These are phyloP conservation scores for Tinamus major DNA, from an alignment of 2,797 vertebrate species.

Conservation along the genomic window DNA sequence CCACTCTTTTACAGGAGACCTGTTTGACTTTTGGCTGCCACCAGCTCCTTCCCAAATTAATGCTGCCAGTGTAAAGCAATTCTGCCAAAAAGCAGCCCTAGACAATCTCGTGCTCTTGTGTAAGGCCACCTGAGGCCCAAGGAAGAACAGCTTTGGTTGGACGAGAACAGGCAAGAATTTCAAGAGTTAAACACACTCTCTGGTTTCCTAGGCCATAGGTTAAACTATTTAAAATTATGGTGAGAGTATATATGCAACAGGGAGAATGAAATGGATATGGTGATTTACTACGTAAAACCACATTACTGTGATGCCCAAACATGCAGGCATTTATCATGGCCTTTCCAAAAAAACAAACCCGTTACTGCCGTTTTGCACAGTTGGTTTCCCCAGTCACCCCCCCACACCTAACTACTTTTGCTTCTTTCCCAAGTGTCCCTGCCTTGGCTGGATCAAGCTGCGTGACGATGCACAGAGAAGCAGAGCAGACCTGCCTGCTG, in stretches of 20 bases:
- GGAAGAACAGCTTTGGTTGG: neutral
- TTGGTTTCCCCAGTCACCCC: neutral
- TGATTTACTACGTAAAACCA: neutral
- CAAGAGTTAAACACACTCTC: neutral
- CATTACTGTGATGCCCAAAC: neutral
- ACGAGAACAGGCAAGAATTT: neutral
- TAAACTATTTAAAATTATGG: neutral
- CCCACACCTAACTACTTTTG: neutral
- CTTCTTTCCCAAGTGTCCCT: neutral
- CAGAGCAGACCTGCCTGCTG: neutral
- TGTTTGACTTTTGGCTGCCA: neutral
- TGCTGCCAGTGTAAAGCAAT: neutral
- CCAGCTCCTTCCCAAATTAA: neutral
- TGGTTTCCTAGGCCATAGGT: neutral
- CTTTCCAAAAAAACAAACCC: neutral
- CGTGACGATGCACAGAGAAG: neutral
- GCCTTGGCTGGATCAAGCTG: neutral
- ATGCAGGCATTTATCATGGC: neutral
- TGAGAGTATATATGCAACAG: neutral
- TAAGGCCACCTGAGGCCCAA: neutral
- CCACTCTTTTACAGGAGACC: neutral
- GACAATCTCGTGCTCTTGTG: neutral
- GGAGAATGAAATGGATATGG: neutral
- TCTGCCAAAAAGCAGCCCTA: neutral
- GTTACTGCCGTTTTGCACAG: neutral